These are phyloP conservation scores for Acronicta alni DNA, from an alignment of 2,888 invertebrate genomes.

Conservation along the genomic window DNA sequence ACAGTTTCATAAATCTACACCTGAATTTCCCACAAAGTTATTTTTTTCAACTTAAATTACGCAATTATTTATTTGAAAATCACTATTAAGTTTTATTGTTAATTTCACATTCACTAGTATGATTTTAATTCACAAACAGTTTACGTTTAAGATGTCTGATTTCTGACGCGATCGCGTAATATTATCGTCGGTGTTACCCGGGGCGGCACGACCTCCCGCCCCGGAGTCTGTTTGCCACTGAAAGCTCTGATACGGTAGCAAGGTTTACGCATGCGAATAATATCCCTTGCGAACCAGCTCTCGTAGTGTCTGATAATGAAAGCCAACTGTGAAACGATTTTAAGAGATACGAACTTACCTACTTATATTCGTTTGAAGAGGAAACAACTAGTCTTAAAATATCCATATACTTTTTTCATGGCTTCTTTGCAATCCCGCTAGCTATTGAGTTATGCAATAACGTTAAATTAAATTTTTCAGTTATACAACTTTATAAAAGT, in stretches of 20 bases:
- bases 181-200: slow-evolving; percentile 31
- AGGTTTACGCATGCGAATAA: slow-evolving; percentile 84
- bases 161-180: slow-evolving; percentile 62
- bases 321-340: slow-evolving; percentile 75
- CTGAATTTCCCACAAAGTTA: slow-evolving; percentile 8
- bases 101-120: slow-evolving; percentile 46
- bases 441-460: slow-evolving; percentile 2
- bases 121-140: slow-evolving; percentile 38
- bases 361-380: neutral
- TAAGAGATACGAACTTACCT: slow-evolving; percentile 62
- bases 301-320: slow-evolving; percentile 78
- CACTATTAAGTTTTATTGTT: slow-evolving; percentile 42
- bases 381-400: neutral
- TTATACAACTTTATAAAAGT: slow-evolving; percentile 1
- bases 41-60: slow-evolving; percentile 3
- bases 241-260: slow-evolving; percentile 72
- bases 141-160: slow-evolving; percentile 34
- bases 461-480: neutral
- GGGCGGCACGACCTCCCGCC: slow-evolving; percentile 69
- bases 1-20: slow-evolving; percentile 21
- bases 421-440: neutral
- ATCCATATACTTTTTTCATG: slow-evolving; percentile 1
- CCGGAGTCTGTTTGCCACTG: slow-evolving; percentile 74
- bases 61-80: slow-evolving; percentile 12
- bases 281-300: slow-evolving; percentile 77